phyloP scores from a whole-genome alignment of 1,140 invertebrate species.

The Drosophila ercepeae region DNA sequence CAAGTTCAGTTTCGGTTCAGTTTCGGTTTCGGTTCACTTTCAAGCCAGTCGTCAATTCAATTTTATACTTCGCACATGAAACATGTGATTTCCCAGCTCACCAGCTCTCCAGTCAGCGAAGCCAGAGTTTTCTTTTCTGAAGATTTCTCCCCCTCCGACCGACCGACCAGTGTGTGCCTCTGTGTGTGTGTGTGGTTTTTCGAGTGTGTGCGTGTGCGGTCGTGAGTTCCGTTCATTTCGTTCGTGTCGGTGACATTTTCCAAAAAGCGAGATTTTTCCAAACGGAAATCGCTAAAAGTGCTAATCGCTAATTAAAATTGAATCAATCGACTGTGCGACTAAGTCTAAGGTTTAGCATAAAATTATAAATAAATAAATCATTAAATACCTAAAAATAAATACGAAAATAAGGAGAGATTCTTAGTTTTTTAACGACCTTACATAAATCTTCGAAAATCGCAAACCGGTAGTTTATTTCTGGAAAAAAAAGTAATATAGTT shows the following conservation, averaged over 20 bases:
- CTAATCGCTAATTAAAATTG: conserved; percentile 52
- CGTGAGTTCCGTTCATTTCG: conserved; percentile 13
- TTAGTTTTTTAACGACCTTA: conserved; percentile 5
- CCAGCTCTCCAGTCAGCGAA: conserved; percentile 29
- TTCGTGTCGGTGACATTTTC: conserved; percentile 38
- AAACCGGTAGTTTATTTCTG: neutral
- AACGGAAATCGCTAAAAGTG: conserved; percentile 49
- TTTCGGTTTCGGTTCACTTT: neutral
- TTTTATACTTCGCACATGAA: conserved; percentile 80
- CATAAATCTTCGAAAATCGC: conserved; percentile 18
- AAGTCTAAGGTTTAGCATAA: conserved; percentile 1
- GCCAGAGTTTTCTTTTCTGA: conserved; percentile 67
- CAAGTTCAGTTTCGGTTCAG: conserved; percentile 43
- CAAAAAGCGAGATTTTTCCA: conserved; percentile 33
- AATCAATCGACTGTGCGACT: conserved; percentile 12
- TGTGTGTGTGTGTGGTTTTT: conserved; percentile 8
- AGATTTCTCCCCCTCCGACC: conserved; percentile 39
- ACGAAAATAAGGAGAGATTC: conserved; percentile 2
- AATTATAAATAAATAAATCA: conserved; percentile 11
- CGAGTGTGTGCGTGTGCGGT: conserved; percentile 22
- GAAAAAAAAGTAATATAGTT: neutral
- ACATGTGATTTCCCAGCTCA: conserved; percentile 70
- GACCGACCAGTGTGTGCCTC: conserved; percentile 16
- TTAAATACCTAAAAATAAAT: neutral
- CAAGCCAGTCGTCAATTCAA: conserved; percentile 78